A percentile compares a stretch with the other conserved stretches of the same genome.
These are phyloP conservation scores for Meandrina meandrites DNA, from an alignment of 92 coral and sea anemone genomes.

Conservation along the genomic window DNA sequence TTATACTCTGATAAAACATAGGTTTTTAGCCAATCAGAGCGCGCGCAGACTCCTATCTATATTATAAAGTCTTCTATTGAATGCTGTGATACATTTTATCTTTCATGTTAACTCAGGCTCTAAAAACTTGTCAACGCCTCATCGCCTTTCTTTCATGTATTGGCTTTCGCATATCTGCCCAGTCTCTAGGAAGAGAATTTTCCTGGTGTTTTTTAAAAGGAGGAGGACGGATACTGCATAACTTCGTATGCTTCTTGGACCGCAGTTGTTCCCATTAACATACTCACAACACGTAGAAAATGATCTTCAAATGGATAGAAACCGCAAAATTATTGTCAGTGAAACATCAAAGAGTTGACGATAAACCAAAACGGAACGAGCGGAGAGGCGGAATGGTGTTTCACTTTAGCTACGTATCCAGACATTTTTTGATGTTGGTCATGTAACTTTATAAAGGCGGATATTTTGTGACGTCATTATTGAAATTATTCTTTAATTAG, in stretches of 20 bases:
- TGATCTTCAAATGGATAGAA: neutral
- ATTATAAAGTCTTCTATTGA: no score
- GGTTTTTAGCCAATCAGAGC: no score
- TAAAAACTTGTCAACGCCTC: neutral
- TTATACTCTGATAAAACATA: no score
- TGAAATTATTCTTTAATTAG: neutral
- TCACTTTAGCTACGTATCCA: no score
- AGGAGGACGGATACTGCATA: neutral
- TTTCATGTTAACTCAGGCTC: neutral
- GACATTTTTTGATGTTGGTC: neutral
- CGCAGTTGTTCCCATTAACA: neutral
- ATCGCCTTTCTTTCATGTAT: neutral
- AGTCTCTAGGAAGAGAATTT: neutral
- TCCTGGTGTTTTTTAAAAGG: no score
- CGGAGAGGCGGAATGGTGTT: neutral
- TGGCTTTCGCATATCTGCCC: neutral
- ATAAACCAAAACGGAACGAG: neutral
- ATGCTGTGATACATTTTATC: neutral
- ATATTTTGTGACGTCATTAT: neutral
- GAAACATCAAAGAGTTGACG: neutral
- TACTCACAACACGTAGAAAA: neutral
- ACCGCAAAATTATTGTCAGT: neutral
- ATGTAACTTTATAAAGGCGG: neutral
- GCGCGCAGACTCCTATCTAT: no score
- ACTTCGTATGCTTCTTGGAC: no score